Evolutionary conservation across 2,888 invertebrate genomes (phyloP), one percentile per base, ranked within the genome.

Genomic region (Netelia fuscicornis): DNA sequence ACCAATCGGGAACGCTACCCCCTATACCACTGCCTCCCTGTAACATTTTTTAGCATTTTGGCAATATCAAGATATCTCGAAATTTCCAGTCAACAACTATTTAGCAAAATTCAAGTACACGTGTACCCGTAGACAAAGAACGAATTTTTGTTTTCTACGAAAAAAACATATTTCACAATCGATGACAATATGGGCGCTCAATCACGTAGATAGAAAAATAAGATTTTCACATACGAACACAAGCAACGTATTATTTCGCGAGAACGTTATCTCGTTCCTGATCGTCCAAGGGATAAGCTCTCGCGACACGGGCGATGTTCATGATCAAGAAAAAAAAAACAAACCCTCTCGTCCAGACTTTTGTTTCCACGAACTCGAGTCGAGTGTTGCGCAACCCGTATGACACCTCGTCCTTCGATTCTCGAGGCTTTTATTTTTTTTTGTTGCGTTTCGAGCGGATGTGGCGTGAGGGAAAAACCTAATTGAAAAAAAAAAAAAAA

Each of bases 321-420:
- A 48, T 48, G 74, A 81, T 78, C 58, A 84, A 81, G 79, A 54
- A 56, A 70, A 84, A 81, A 20, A 20, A 20, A 20, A 20, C 20
- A 81, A 84, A 44, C 20, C 48, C 78, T 67, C 64, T 60, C 74
- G 65, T 56, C 20, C n/a, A 54, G 75, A 30, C 42, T 71, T 54
- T 70, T 67, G 37, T 75, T 84, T 84, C 52, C 48, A 52, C 71
- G 77, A 54, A 75, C 54, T 58, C 44, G 60, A 65, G 77, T 81
- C 54, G 60, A 48, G 52, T 54, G 44, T 86, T 84, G 81, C 79
- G 79, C 72, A 81, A 84, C 25, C 13, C n/a, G 42, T 48, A 65
- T 72, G 74, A 58, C 70, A 62, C 23, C 48, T 72, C 79, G 75
- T 79, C 78, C 84, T 79, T 86, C 84, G 71, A 75, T 77, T 17